Conservation (phyloP, 2,888 invertebrate genomes). For the Drosophila imparisetae region DNA sequence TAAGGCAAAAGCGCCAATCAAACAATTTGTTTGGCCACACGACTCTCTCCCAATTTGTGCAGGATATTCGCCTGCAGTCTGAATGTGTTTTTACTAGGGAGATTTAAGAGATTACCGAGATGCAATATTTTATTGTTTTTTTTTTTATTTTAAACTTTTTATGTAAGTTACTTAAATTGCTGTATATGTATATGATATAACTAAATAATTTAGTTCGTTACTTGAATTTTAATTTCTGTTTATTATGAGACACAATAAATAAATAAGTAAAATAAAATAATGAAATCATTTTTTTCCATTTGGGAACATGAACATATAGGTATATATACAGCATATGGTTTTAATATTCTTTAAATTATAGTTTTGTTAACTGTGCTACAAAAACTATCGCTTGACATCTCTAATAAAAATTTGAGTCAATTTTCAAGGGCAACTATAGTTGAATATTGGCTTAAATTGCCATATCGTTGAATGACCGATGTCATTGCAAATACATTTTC, state of each 20-base stretch:
- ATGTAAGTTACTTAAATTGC: too few relatives aligned
- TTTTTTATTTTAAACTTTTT: not conserved
- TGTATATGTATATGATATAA: too few relatives aligned
- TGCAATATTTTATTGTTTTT: not conserved
- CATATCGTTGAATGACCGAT: constrained; percentile 20
- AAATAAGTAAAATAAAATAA: not conserved
- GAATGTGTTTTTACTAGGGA: constrained; percentile 10
- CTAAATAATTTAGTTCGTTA: not conserved
- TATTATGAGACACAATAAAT: not conserved
- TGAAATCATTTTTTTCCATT: too few relatives aligned
- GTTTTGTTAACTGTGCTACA: not conserved
- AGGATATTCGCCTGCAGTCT: constrained; percentile 5
- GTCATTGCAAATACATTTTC: constrained; percentile 37
- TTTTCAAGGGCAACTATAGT: not conserved
- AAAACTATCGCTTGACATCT: not conserved
- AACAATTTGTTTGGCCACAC: constrained; percentile 43
- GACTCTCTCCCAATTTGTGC: constrained; percentile 12
- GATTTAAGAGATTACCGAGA: not conserved
- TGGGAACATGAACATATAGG: too few relatives aligned
- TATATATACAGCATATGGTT: too few relatives aligned
- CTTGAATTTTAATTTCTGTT: not conserved
- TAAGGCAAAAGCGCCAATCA: constrained; percentile 66
- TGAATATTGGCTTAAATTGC: constrained; percentile 7
- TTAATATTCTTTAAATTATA: not conserved
- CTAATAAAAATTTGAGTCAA: not conserved